Evolutionary conservation across 2,797 vertebrate genomes (phyloP).

Genomic region (Premnoplex brunnescens): DNA sequence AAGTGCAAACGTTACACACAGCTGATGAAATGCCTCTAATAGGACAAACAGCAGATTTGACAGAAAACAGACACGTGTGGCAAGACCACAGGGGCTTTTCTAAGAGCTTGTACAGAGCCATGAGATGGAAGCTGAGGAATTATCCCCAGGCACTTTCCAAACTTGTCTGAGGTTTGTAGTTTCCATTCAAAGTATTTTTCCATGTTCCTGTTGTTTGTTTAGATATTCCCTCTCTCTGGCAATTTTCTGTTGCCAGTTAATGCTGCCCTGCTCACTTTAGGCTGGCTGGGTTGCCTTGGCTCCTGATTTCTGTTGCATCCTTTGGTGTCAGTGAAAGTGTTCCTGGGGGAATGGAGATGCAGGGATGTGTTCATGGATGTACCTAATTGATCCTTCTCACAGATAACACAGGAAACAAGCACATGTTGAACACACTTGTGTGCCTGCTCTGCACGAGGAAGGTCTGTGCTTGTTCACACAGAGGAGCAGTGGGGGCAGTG

Average conservation of each 20-base stretch:
- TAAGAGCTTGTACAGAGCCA: not conserved
- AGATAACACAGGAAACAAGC: not conserved
- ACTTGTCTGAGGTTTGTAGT: not conserved
- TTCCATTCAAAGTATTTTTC: conserved; percentile 7
- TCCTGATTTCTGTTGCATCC: not conserved
- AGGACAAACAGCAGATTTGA: conserved; percentile 18
- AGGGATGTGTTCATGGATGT: not conserved
- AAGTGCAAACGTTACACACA: not conserved
- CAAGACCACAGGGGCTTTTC: not conserved
- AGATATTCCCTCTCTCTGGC: not conserved
- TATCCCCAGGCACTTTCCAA: not conserved
- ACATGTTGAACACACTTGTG: not conserved
- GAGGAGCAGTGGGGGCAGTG: not conserved
- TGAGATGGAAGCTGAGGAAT: not conserved
- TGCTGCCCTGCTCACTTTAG: not conserved
- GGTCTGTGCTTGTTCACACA: not conserved
- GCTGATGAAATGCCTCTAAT: not conserved
- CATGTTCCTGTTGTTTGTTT: not conserved
- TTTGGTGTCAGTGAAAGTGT: not conserved
- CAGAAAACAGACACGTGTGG: not conserved
- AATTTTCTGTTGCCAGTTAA: not conserved
- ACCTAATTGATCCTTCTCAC: not conserved
- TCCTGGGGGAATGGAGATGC: not conserved
- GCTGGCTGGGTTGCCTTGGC: not conserved
- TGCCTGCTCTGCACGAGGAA: not conserved